A percentile compares a stretch with the other conserved stretches of the same genome.
These are phyloP conservation scores for Pomatorhinus ruficollis DNA, from an alignment of 2,113 vertebrate genomes.

Conservation along the genomic window DNA sequence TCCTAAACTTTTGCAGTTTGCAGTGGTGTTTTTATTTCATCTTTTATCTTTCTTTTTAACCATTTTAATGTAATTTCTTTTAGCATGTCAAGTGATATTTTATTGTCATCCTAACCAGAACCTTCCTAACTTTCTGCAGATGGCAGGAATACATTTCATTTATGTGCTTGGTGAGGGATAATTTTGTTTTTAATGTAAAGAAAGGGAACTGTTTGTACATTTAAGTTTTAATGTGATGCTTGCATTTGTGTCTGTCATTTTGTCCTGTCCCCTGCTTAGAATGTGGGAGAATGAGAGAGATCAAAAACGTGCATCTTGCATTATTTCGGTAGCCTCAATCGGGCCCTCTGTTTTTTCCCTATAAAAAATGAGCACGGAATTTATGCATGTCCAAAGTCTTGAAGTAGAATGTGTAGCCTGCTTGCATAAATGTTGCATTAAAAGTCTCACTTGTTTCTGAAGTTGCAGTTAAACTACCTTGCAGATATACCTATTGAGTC, in stretches of 20 bases:
- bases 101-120: constrained; percentile 55
- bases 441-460: constrained; percentile 29
- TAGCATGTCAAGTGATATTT: constrained; percentile 73
- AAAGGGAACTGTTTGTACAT: constrained; percentile 20
- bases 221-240: constrained; percentile 67
- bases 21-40: constrained; percentile 67
- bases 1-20: constrained; percentile 72
- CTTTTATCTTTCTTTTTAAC: constrained; percentile 66
- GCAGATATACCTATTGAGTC: not conserved
- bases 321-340: not conserved
- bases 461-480: constrained; percentile 2
- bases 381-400: constrained; percentile 30
- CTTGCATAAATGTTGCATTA: constrained; percentile 61
- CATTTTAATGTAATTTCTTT: constrained; percentile 67
- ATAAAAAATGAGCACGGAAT: constrained; percentile 28
- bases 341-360: constrained; percentile 11
- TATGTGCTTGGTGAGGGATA: constrained; percentile 36
- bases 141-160: constrained; percentile 41
- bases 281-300: constrained; percentile 55
- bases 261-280: not conserved
- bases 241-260: constrained; percentile 61
- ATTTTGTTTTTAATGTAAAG: constrained; percentile 50
- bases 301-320: constrained; percentile 3
- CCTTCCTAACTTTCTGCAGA: constrained; percentile 67
- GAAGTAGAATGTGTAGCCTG: constrained; percentile 37